Percentiles rank a stretch among this genome's conserved stretches.
Conservation (phyloP, 1,140 invertebrate genomes). For the Meteorus sp. region DNA sequence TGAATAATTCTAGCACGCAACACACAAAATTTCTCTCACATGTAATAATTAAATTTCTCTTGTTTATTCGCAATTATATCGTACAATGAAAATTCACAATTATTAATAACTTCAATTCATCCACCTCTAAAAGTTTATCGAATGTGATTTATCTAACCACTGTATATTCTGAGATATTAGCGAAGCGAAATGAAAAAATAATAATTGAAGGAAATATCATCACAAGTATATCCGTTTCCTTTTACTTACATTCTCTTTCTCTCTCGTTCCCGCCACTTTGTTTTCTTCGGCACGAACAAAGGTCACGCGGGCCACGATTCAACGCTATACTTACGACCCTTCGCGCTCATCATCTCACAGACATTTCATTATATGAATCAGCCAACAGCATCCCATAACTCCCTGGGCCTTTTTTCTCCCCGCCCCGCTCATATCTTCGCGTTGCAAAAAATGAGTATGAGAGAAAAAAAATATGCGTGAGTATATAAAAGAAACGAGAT, state of each 20-base stretch:
- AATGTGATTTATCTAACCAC: no score
- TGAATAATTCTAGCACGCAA: no score
- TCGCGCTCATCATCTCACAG: constrained; percentile 52
- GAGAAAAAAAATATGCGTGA: background rate
- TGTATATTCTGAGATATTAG: no score
- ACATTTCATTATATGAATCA: constrained; percentile 56
- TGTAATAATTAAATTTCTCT: no score
- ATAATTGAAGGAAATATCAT: no score
- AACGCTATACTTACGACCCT: constrained; percentile 53
- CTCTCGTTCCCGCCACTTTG: background rate
- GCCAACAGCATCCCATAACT: constrained; percentile 37
- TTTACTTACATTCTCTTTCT: constrained; percentile 6
- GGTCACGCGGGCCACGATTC: constrained; percentile 49
- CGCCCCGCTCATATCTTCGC: background rate
- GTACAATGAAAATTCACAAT: no score
- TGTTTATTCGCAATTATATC: no score
- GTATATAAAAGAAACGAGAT: no score
- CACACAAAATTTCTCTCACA: no score
- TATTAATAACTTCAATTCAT: no score
- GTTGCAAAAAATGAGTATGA: background rate
- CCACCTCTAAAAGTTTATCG: no score
- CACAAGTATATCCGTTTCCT: constrained; percentile 3
- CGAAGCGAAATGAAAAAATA: no score
- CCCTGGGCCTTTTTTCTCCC: background rate
- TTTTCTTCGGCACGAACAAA: constrained; percentile 33